phyloP scores from a whole-genome alignment of 2,113 vertebrate genomes.

The Cacatua alba region DNA sequence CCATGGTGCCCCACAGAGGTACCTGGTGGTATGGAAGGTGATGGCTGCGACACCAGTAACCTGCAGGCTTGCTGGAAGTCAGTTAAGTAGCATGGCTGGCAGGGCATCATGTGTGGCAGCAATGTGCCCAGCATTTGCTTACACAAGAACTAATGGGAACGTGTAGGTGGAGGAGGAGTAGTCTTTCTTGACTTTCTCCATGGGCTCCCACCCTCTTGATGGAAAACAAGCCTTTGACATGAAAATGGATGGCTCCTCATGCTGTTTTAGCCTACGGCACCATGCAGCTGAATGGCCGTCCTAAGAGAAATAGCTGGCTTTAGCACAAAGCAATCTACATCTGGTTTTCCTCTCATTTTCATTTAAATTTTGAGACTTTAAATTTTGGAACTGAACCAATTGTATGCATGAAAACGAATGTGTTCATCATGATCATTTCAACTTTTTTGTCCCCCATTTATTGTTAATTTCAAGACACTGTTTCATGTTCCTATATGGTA shows the following conservation, averaged over 20 bases:
- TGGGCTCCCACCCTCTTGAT: background rate
- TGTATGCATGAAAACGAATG: background rate
- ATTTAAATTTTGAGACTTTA: background rate
- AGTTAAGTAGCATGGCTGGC: background rate
- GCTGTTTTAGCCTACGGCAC: background rate
- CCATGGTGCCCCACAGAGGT: accelerated
- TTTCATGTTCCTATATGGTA: background rate
- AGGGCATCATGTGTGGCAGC: background rate
- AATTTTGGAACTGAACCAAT: background rate
- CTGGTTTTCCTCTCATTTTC: background rate
- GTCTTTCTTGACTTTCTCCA: background rate
- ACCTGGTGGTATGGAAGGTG: accelerated
- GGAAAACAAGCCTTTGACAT: background rate
- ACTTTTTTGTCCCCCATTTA: background rate
- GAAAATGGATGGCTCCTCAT: background rate
- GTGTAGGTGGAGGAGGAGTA: background rate
- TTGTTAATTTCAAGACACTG: background rate
- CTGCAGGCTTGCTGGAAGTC: background rate
- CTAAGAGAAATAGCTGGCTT: background rate
- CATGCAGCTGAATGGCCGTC: background rate
- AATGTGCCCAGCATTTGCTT: background rate
- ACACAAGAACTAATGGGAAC: background rate
- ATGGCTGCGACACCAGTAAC: background rate
- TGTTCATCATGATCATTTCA: background rate
- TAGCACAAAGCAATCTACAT: background rate